Conservation (phyloP, 2,797 vertebrate species). For the Gorsachius magnificus region DNA sequence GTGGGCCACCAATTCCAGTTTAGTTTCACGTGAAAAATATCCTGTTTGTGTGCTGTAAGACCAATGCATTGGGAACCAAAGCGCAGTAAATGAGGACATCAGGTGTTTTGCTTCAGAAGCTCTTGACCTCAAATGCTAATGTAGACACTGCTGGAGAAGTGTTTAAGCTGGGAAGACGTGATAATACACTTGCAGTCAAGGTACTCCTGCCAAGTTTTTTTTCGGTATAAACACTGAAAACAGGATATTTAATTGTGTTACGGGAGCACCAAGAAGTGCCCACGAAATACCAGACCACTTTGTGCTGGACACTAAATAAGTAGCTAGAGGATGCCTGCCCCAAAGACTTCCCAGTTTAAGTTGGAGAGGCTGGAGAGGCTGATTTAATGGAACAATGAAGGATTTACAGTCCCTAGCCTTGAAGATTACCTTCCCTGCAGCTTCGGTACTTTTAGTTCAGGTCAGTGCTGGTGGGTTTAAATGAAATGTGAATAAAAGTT, state of each 20-base stretch:
- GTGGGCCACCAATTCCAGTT: neutral
- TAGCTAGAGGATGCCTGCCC: neutral
- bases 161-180: neutral
- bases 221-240: neutral
- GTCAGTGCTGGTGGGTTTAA: neutral
- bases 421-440: slow-evolving; percentile 1
- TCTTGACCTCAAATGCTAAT: neutral
- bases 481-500: slow-evolving; percentile 3
- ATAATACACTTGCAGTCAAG: neutral
- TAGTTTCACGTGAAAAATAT: neutral
- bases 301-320: neutral
- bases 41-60: neutral
- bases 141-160: neutral
- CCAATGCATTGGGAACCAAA: neutral
- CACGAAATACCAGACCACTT: neutral
- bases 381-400: neutral
- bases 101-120: neutral
- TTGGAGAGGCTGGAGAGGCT: neutral
- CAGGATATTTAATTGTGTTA: neutral
- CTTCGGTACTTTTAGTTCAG: neutral
- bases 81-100: neutral
- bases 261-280: neutral
- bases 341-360: neutral
- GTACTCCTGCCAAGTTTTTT: neutral
- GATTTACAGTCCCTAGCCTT: neutral